Conservation (phyloP, 2,888 invertebrate genomes). For the Nematopogon swammerdamellus region DNA sequence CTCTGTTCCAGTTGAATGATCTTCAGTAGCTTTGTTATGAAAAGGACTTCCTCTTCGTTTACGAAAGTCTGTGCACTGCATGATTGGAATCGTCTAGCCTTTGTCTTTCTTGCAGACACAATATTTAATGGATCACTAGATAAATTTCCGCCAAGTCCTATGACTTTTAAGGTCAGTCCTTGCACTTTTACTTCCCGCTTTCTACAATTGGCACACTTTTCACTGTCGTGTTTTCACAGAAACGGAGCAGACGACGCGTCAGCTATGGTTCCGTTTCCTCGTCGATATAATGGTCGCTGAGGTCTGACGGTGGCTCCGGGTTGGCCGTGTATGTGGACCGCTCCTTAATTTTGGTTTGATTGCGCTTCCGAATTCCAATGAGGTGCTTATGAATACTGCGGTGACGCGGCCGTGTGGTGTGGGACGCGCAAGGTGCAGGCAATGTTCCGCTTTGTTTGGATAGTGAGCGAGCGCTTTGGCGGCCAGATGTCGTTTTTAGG, state of each 20-base stretch:
- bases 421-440: neutral
- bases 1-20: constrained; percentile 17
- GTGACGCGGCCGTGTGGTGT: neutral
- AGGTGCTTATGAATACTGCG: neutral
- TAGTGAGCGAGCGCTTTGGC: neutral
- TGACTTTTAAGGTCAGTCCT: neutral
- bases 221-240: neutral
- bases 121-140: too few relatives aligned
- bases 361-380: constrained; percentile 29
- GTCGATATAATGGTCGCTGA: neutral
- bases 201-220: neutral
- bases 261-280: neutral
- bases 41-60: constrained; percentile 28
- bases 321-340: constrained; percentile 30
- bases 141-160: neutral
- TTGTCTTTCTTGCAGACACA: too few relatives aligned
- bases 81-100: too few relatives aligned
- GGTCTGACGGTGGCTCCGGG: neutral
- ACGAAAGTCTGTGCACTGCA: constrained; percentile 26
- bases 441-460: neutral
- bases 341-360: constrained; percentile 46
- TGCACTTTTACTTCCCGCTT: neutral
- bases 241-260: neutral
- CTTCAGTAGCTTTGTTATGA: constrained; percentile 20
- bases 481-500: neutral